These are phyloP conservation scores for Denticeps clupeoides DNA, from an alignment of 2,797 vertebrate species.

Conservation along the genomic window DNA sequence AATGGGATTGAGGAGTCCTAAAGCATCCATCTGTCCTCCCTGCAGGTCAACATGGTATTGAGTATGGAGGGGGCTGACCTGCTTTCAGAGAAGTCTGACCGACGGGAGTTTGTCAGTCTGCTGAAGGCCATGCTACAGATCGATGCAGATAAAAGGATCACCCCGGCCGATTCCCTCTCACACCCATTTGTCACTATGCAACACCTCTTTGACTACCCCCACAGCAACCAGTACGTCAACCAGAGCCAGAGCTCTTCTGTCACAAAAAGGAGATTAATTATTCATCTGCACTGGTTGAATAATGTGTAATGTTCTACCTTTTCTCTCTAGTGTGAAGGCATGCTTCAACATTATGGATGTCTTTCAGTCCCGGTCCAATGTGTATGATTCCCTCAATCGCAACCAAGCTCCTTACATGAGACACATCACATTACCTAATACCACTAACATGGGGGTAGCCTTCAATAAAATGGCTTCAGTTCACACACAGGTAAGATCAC, in stretches of 20 bases:
- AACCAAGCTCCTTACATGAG: constrained; percentile 82
- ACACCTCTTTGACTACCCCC: constrained; percentile 91
- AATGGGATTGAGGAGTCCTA: no score
- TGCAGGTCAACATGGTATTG: constrained; percentile 89
- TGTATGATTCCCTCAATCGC: constrained; percentile 75
- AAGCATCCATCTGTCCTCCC: no score
- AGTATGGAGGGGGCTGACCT: constrained; percentile 85
- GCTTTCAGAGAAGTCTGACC: constrained; percentile 87
- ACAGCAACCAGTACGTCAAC: constrained; percentile 85
- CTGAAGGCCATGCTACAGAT: constrained; percentile 94
- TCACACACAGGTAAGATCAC: constrained; percentile 77
- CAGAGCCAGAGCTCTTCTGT: no score
- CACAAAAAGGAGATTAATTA: no score
- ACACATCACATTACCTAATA: constrained; percentile 60
- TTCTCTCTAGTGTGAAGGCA: constrained; percentile 75
- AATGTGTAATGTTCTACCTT: no score
- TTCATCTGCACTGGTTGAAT: no score
- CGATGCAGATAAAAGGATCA: constrained; percentile 81
- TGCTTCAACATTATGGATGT: constrained; percentile 97
- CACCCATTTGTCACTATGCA: constrained; percentile 97
- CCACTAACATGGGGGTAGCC: constrained; percentile 67
- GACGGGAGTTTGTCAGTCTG: constrained; percentile 88
- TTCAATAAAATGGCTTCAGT: constrained; percentile 81
- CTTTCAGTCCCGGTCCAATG: constrained; percentile 74
- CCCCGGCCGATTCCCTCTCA: constrained; percentile 74